Percentiles rank a stretch among this genome's conserved stretches.
These are phyloP conservation scores for Aphaenogaster rudis DNA, from an alignment of 1,140 invertebrate species.

Conservation along the genomic window DNA sequence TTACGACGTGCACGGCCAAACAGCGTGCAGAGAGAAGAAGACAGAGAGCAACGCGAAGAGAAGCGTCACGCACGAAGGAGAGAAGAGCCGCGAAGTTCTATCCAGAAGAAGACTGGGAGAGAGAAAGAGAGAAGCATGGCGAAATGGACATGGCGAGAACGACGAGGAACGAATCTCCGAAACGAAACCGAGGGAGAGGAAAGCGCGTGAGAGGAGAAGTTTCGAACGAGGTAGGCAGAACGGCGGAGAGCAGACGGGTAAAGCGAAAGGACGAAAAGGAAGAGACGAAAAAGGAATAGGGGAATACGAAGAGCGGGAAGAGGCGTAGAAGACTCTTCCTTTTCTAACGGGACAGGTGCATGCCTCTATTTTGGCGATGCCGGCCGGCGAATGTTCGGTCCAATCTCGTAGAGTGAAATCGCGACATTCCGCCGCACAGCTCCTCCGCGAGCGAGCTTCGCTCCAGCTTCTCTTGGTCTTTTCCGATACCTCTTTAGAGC, in stretches of 20 bases:
- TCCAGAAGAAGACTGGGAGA: constrained; percentile 2
- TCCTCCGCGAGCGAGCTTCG: not conserved
- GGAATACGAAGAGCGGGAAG: constrained; percentile 21
- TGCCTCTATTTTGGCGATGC: constrained; percentile 71
- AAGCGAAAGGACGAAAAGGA: constrained; percentile 23
- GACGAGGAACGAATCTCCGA: constrained; percentile 50
- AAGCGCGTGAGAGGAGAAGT: constrained; percentile 21
- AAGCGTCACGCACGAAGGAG: not conserved
- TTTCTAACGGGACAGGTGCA: constrained; percentile 74
- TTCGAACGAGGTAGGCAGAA: not conserved
- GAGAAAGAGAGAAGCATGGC: not conserved
- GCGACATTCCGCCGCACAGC: constrained; percentile 64
- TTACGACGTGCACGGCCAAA: constrained; percentile 57
- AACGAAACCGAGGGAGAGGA: constrained; percentile 3
- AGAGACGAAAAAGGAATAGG: constrained; percentile 18
- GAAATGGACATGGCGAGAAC: constrained; percentile 11
- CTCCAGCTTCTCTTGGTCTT: constrained; percentile 43
- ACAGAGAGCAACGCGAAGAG: constrained; percentile 28
- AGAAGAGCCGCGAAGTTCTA: constrained; percentile 52
- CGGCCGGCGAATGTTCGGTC: constrained; percentile 65
- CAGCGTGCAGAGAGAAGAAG: constrained; percentile 10
- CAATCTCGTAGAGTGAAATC: constrained; percentile 66
- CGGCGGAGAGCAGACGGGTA: not conserved
- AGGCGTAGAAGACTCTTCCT: constrained; percentile 59
- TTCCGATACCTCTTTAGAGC: constrained; percentile 62